phyloP scores from a whole-genome alignment of 2,113 vertebrate species.

The Eublepharis macularius region DNA sequence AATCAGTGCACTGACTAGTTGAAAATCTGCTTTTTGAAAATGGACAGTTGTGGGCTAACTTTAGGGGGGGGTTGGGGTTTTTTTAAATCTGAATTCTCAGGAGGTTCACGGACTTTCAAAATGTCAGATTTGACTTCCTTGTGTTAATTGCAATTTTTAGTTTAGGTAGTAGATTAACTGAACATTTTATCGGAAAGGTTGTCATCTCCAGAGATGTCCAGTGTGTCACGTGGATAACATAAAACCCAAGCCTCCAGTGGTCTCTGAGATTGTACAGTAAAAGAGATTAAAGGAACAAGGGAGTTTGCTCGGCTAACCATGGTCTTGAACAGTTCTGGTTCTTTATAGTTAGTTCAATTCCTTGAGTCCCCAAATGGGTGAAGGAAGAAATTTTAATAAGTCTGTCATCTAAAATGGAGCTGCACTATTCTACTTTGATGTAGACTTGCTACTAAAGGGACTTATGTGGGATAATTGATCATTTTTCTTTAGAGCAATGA shows the following conservation, averaged over 20 bases:
- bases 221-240: not conserved
- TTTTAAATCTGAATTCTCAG: not conserved
- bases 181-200: constrained; percentile 29
- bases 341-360: not conserved
- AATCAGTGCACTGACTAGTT: not conserved
- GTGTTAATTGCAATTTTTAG: not conserved
- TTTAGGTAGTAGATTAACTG: not conserved
- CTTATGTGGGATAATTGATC: not conserved
- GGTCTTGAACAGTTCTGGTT: not conserved
- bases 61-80: not conserved
- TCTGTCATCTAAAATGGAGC: not conserved
- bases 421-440: not conserved
- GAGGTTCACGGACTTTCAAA: not conserved
- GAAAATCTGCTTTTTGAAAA: not conserved
- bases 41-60: not conserved
- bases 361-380: not conserved
- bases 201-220: not conserved
- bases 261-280: not conserved
- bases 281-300: not conserved
- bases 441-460: not conserved
- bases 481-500: not conserved
- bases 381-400: not conserved
- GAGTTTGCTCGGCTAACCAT: not conserved
- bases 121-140: not conserved
- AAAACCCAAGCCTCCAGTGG: not conserved